Evolutionary conservation across 1,140 invertebrate species (phyloP), one percentile per base, ranked within the genome.

Genomic region (Papilio polytes): DNA sequence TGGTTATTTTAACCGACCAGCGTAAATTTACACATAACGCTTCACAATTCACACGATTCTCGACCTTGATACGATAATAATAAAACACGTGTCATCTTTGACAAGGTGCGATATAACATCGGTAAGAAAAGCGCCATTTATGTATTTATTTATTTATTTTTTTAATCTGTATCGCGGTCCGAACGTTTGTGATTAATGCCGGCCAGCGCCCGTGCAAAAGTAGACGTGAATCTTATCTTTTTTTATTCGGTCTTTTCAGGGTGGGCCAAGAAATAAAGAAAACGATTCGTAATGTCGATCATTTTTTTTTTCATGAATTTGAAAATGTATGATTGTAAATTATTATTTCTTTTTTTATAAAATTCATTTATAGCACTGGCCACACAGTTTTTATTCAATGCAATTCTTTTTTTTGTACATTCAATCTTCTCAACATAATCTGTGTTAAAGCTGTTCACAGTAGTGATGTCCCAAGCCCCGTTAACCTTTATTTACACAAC

Each of bases 91-190:
- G 51, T 80, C 81, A 59, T 79, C 80, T 63, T 36, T 82, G 63
- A 81, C 74, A 77, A 80, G 80, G 73, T 59, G 77, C 70, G 81
- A 85, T 84, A 80, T 74, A 82, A 84, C 86, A 84, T 85, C 84
- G 85, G 87, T 88, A 87, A 86, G 82, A 87, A 86, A 89, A 90
- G 89, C 87, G 85, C 88, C 85, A 90, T 92, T 91, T 89, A 89
- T 87, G 84, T 90, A 87, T 88, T 88, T 87, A 87, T 90, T 88
- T 91, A 88, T 89, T 88, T 88, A 85, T 89, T 89, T 90, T 92
- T 92, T 92, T 88, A 88, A 91, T 89, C 86, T 91, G 88, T 91
- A 91, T 87, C 88, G 85, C 82, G 82, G 84, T 88, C 86, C 88
- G 87, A 87, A 89, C 80, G 86, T 82, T 86, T 81, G 88, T 88